Percentiles rank a stretch among this genome's conserved stretches.
Evolutionary conservation across 2,113 vertebrate genomes (phyloP).

Genomic region (Zosterops japonicus): DNA sequence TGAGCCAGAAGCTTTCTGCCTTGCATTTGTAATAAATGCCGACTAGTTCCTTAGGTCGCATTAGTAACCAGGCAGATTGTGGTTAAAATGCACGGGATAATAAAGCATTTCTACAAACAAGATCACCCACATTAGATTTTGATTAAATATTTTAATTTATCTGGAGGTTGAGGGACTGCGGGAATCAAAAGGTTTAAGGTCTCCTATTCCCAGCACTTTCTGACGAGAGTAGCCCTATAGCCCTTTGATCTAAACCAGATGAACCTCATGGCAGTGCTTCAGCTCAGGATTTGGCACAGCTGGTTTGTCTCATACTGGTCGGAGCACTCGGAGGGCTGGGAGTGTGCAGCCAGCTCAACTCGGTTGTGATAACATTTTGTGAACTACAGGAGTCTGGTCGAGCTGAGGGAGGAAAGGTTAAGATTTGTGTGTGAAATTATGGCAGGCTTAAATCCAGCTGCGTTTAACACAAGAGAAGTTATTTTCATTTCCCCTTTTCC

Average conservation of each 20-base stretch:
- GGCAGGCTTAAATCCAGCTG: neutral
- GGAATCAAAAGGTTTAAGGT: conserved; percentile 35
- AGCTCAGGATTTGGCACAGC: conserved; percentile 27
- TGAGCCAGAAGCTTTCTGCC: conserved; percentile 87
- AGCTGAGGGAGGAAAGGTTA: conserved; percentile 4
- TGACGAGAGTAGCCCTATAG: neutral
- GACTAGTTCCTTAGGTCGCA: conserved; percentile 72
- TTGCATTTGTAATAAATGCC: conserved; percentile 83
- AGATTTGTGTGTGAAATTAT: neutral
- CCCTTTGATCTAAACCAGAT: conserved; percentile 44
- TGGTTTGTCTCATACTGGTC: conserved; percentile 22
- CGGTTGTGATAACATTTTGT: conserved; percentile 1
- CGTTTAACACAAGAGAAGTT: neutral
- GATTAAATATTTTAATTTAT: conserved; percentile 80
- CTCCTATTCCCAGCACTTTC: conserved; percentile 4
- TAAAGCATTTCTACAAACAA: conserved; percentile 77
- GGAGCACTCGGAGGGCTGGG: fast-evolving
- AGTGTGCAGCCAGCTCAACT: neutral
- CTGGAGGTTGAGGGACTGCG: conserved; percentile 34
- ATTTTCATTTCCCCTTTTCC: neutral
- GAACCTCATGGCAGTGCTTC: conserved; percentile 11
- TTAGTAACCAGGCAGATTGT: conserved; percentile 72
- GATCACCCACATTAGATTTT: conserved; percentile 69
- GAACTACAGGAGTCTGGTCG: neutral
- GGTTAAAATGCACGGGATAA: conserved; percentile 68